Percentiles rank a stretch among this genome's conserved stretches.
phyloP scores from a whole-genome alignment of 2,797 vertebrate genomes.

The Lates japonicus region DNA sequence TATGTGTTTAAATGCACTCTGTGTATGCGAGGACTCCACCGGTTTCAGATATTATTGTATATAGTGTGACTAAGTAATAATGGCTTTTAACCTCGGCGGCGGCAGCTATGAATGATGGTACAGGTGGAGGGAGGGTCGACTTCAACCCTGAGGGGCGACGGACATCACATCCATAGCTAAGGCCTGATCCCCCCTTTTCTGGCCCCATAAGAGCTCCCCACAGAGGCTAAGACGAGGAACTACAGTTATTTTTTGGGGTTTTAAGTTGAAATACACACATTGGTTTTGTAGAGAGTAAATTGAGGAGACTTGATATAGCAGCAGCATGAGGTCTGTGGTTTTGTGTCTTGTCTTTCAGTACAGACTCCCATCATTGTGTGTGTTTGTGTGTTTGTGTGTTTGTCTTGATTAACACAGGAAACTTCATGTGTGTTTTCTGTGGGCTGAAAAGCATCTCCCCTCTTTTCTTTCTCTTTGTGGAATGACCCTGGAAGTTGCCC shows the following conservation, averaged over 20 bases:
- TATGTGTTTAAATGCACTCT: slow-evolving; percentile 51
- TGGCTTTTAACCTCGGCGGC: slow-evolving; percentile 76
- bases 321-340: slow-evolving; percentile 48
- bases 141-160: slow-evolving; percentile 60
- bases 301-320: slow-evolving; percentile 52
- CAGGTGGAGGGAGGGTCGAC: slow-evolving; percentile 66
- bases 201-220: slow-evolving; percentile 54
- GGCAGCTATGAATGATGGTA: slow-evolving; percentile 79
- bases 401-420: slow-evolving; percentile 26
- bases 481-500: slow-evolving; percentile 66
- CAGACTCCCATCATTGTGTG: slow-evolving; percentile 18
- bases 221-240: slow-evolving; percentile 39
- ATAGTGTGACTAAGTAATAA: slow-evolving; percentile 78
- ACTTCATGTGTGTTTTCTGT: slow-evolving; percentile 56
- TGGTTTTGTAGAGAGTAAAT: slow-evolving; percentile 48
- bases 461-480: slow-evolving; percentile 49
- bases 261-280: neutral
- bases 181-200: neutral
- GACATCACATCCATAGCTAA: slow-evolving; percentile 54
- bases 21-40: slow-evolving; percentile 31
- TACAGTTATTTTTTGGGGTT: neutral
- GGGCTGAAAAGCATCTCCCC: slow-evolving; percentile 48
- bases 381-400: slow-evolving; percentile 32
- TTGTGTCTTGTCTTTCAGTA: slow-evolving; percentile 36
- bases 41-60: slow-evolving; percentile 78